Evolutionary conservation across 2,113 vertebrate species (phyloP).

Genomic region (Caracal caracal): DNA sequence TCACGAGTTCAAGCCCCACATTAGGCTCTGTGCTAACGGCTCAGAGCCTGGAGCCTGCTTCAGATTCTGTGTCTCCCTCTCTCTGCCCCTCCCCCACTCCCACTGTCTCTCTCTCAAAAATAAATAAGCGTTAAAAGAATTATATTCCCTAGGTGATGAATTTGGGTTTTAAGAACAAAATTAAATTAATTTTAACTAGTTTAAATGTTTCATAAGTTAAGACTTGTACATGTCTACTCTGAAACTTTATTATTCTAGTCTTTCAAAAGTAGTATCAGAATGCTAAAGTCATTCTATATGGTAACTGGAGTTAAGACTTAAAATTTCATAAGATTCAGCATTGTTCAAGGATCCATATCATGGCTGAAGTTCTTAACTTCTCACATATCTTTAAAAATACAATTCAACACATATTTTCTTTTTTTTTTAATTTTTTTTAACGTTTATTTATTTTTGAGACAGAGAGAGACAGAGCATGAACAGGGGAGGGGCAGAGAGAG

Average conservation of each 20-base stretch:
- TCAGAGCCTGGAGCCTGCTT: no score
- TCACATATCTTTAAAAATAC: neutral
- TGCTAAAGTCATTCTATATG: neutral
- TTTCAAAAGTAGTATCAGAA: constrained; percentile 30
- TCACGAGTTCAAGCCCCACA: no score
- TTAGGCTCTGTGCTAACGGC: no score
- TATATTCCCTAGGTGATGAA: neutral
- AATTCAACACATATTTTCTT: neutral
- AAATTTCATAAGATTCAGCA: neutral
- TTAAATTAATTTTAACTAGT: neutral
- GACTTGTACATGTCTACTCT: neutral
- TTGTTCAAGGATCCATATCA: neutral
- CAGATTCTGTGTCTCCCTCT: no score
- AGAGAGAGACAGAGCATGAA: no score
- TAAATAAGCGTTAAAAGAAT: neutral
- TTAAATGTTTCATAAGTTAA: constrained; percentile 44
- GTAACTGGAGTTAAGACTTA: neutral
- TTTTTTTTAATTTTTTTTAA: no score
- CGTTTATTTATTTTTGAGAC: no score
- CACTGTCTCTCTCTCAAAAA: no score
- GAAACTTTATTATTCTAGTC: neutral
- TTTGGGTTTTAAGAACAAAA: neutral
- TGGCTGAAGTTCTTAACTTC: neutral
- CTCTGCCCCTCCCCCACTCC: no score
- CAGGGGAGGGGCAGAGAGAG: no score